Conservation (phyloP, 92 coral and sea anemone genomes). For the Umimayanthus kanabou region DNA sequence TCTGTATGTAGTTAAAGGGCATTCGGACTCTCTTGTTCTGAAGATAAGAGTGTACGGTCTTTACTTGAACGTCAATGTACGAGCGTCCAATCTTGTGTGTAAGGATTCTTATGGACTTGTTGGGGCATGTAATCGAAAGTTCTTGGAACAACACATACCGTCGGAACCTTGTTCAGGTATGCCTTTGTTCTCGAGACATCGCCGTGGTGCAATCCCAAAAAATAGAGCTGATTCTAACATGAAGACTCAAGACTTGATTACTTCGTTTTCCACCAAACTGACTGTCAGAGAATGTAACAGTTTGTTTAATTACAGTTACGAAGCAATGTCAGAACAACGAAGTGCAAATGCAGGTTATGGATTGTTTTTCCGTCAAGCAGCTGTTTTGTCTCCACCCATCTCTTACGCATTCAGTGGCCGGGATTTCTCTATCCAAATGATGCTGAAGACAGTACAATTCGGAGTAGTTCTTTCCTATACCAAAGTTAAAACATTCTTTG, state of each 20-base stretch:
- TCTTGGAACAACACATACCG: slow-evolving; percentile 44
- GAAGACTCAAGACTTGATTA: slow-evolving; percentile 6
- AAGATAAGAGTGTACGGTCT: slow-evolving; percentile 65
- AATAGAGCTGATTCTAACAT: background rate
- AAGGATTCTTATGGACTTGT: slow-evolving; percentile 61
- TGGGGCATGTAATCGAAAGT: slow-evolving; percentile 61
- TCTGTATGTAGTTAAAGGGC: slow-evolving; percentile 43
- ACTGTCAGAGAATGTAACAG: slow-evolving; percentile 51
- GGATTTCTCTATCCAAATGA: slow-evolving; percentile 56
- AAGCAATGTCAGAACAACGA: slow-evolving; percentile 45
- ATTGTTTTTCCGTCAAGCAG: slow-evolving; percentile 49
- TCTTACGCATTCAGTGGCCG: slow-evolving; percentile 42
- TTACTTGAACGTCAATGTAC: slow-evolving; percentile 46
- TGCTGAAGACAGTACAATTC: slow-evolving; percentile 48
- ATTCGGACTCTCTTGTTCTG: slow-evolving; percentile 34
- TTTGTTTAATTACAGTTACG: slow-evolving; percentile 48
- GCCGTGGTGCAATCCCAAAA: slow-evolving; percentile 3
- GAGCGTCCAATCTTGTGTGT: slow-evolving; percentile 50
- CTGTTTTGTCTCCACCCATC: slow-evolving; percentile 55
- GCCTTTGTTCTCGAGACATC: slow-evolving; percentile 1
- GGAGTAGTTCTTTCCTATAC: slow-evolving; percentile 66
- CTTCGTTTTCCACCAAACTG: slow-evolving; percentile 40
- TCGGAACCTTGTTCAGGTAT: slow-evolving; percentile 13
- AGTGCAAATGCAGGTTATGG: slow-evolving; percentile 60
- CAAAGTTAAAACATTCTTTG: slow-evolving; percentile 52